Conservation (phyloP, 2,888 invertebrate species). For the Himalopsyche japonica region DNA sequence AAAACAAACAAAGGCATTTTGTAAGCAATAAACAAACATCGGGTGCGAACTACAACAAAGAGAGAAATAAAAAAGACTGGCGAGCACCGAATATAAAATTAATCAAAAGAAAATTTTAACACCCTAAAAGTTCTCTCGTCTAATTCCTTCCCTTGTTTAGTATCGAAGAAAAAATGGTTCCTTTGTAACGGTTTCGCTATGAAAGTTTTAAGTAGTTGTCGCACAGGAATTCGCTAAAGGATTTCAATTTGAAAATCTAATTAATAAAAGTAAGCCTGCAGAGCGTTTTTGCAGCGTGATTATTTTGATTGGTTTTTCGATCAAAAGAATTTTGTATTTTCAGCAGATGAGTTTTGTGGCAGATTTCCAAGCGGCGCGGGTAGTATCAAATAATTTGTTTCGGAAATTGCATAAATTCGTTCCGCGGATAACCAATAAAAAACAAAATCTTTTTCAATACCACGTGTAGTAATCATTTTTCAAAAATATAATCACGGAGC, state of each 20-base stretch:
- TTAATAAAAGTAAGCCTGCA: background rate
- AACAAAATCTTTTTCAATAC: background rate
- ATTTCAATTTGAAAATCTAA: background rate
- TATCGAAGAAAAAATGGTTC: background rate
- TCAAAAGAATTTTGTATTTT: background rate
- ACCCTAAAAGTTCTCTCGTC: constrained; percentile 4
- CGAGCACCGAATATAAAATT: constrained; percentile 22
- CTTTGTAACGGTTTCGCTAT: background rate
- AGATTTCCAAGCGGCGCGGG: background rate
- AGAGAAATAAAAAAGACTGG: constrained; percentile 9
- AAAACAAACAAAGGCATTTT: constrained; percentile 7
- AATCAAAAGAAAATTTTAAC: constrained; percentile 29
- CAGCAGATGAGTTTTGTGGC: background rate
- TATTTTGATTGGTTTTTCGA: background rate
- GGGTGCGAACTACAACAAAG: background rate
- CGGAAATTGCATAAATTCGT: background rate
- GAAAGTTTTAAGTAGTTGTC: background rate
- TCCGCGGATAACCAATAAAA: background rate
- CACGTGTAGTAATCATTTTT: background rate
- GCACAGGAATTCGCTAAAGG: background rate
- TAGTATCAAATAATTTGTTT: background rate
- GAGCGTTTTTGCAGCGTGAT: background rate
- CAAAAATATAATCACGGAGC: background rate
- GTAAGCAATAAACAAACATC: constrained; percentile 11
- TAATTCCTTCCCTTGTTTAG: background rate